A percentile compares a stretch with the other conserved stretches of the same genome.
These are phyloP conservation scores for Lycodopsis pacificus DNA, from an alignment of 2,797 vertebrate genomes.

Conservation along the genomic window DNA sequence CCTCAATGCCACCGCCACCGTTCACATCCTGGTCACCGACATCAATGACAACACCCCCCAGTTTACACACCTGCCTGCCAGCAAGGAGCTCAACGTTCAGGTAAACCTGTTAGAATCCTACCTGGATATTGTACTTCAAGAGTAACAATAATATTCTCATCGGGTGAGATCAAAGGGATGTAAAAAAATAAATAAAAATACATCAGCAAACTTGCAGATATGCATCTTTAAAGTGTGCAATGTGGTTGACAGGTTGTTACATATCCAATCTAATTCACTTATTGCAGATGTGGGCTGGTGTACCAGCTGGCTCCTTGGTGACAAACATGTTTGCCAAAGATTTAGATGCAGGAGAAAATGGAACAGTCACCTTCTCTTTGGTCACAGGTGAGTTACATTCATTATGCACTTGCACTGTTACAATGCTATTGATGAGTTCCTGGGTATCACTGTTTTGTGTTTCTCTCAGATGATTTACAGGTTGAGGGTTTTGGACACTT, in stretches of 20 bases:
- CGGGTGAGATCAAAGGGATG: background rate
- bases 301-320: slow-evolving; percentile 85
- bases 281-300: slow-evolving; percentile 87
- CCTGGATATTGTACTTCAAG: background rate
- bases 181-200: background rate
- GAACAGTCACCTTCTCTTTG: slow-evolving; percentile 86
- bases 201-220: background rate
- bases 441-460: background rate
- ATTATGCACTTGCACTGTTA: background rate
- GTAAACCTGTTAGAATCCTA: slow-evolving; percentile 48
- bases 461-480: slow-evolving; percentile 41
- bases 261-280: background rate
- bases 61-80: slow-evolving; percentile 85
- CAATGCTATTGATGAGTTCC: background rate
- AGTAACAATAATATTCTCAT: background rate
- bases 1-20: slow-evolving; percentile 83
- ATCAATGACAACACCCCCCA: slow-evolving; percentile 90
- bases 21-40: slow-evolving; percentile 87
- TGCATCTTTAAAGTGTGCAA: background rate
- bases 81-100: slow-evolving; percentile 84
- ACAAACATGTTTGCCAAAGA: slow-evolving; percentile 92
- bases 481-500: slow-evolving; percentile 82
- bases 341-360: slow-evolving; percentile 89
- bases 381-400: slow-evolving; percentile 83
- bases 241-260: slow-evolving; percentile 29